Percentiles rank a stretch among this genome's conserved stretches.
phyloP scores from a whole-genome alignment of 64 coral and sea anemone genomes.

The Montipora efflorescens region DNA sequence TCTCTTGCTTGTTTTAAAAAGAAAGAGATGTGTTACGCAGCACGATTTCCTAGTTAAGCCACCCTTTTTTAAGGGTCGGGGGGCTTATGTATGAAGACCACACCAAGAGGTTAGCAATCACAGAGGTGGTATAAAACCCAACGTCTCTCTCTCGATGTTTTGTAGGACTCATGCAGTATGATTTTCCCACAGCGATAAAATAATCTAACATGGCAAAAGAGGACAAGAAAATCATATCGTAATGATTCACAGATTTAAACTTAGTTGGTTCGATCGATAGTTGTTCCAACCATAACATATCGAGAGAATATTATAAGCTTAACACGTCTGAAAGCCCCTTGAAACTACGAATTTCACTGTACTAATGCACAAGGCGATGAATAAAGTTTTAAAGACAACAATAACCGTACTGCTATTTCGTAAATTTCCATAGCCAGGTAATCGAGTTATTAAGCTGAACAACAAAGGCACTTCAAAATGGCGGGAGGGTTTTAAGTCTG shows the following conservation, averaged over 20 bases:
- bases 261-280: background rate
- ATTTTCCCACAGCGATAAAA: background rate
- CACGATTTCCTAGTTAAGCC: background rate
- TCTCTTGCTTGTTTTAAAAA: background rate
- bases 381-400: background rate
- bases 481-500: conserved; percentile 11
- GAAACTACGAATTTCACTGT: background rate
- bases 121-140: background rate
- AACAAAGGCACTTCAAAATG: conserved; percentile 38
- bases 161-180: background rate
- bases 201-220: background rate
- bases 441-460: conserved; percentile 12
- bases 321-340: background rate
- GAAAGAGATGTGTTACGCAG: background rate
- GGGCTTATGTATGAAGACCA: background rate
- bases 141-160: background rate
- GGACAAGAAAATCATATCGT: background rate
- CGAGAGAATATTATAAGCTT: background rate
- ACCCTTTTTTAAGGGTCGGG: background rate
- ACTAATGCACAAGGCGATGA: background rate
- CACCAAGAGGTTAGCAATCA: background rate
- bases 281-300: background rate
- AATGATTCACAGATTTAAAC: background rate
- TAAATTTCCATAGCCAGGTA: background rate
- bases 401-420: background rate